Evolutionary conservation across 1,140 invertebrate species (phyloP).

Genomic region (Rhagoletis pomonella): DNA sequence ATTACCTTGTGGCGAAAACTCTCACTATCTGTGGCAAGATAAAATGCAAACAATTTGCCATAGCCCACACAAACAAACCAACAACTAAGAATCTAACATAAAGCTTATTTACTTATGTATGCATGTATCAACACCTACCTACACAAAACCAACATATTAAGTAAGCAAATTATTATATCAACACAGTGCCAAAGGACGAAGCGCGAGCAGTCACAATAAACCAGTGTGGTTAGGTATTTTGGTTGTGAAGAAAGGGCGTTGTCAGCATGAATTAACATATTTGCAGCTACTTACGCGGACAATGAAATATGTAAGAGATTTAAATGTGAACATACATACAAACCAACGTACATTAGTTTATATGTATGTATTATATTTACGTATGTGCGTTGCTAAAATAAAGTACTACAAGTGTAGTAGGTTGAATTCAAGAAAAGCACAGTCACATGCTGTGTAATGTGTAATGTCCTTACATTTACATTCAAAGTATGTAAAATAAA

Average conservation of each 20-base stretch:
- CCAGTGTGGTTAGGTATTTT: not conserved
- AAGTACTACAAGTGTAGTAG: not conserved
- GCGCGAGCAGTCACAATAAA: not conserved
- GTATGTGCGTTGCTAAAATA: not conserved
- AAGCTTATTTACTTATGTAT: not conserved
- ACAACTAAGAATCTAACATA: constrained; percentile 1
- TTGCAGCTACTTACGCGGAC: constrained; percentile 43
- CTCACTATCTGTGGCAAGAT: constrained; percentile 50
- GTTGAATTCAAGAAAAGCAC: not conserved
- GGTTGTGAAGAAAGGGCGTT: constrained; percentile 5
- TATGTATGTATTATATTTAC: not conserved
- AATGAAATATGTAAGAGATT: constrained; percentile 34
- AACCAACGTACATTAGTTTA: not conserved
- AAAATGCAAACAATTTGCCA: constrained; percentile 53
- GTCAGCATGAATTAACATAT: constrained; percentile 43
- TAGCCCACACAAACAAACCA: not conserved
- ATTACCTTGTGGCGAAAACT: constrained; percentile 37
- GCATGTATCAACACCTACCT: constrained; percentile 18
- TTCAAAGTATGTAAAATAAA: constrained; percentile 49
- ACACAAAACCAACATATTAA: constrained; percentile 28
- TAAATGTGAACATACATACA: constrained; percentile 20
- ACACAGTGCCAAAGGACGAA: constrained; percentile 24
- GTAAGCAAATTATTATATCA: constrained; percentile 52
- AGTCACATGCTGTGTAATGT: not conserved
- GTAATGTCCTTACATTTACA: not conserved